phyloP scores from a whole-genome alignment of 2,797 vertebrate genomes.

The Chrosomus eos region DNA sequence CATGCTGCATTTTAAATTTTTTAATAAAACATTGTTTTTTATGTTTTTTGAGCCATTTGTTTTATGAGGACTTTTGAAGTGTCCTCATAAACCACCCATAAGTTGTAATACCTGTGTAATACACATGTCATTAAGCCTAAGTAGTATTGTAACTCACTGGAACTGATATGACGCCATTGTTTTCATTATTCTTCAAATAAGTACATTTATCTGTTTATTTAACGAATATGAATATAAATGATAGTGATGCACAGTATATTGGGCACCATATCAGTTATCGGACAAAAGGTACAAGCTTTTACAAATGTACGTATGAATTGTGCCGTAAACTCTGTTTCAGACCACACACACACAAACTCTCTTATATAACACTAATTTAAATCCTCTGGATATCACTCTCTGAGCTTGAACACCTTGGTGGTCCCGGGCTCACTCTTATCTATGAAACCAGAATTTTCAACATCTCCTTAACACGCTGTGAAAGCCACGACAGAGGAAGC shows the following conservation, averaged over 20 bases:
- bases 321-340: background rate
- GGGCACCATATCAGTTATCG: too few relatives aligned
- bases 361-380: slow-evolving; percentile 4
- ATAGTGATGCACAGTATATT: background rate
- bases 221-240: background rate
- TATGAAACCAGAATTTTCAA: slow-evolving; percentile 17
- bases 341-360: slow-evolving; percentile 8
- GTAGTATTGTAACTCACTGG: too few relatives aligned
- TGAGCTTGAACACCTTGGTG: slow-evolving; percentile 17
- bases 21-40: too few relatives aligned
- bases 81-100: too few relatives aligned
- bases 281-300: background rate
- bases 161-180: background rate
- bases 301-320: background rate
- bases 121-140: too few relatives aligned
- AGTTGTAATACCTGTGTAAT: too few relatives aligned
- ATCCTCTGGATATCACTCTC: background rate
- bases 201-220: background rate
- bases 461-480: slow-evolving; percentile 18
- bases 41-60: too few relatives aligned
- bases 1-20: too few relatives aligned
- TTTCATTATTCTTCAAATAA: background rate
- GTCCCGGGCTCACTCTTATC: background rate
- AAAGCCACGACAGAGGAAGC: slow-evolving; percentile 12
- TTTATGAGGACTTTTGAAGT: too few relatives aligned